Evolutionary conservation across 2,888 invertebrate genomes (phyloP), one percentile per base, ranked within the genome.

Genomic region (Nomada ruficornis): DNA sequence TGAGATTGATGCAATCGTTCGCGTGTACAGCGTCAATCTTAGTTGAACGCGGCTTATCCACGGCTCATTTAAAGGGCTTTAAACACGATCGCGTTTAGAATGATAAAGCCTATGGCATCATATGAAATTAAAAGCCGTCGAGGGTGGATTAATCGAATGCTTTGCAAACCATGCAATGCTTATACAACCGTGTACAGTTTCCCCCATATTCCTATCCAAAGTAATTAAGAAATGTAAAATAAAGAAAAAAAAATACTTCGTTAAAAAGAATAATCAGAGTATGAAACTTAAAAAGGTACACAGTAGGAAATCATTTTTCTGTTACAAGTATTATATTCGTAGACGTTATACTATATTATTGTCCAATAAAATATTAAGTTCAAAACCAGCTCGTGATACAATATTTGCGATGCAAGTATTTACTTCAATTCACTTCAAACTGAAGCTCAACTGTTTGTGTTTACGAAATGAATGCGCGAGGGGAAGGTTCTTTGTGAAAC

Each of bases 1-100:
- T 65, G 70, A 77, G 77, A 82, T 74, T 73, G 77, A 83, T 82
- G 77, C 67, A 69, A 68, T 71, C 72, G 63, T 67, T 71, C 26
- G 54, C n/a, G 15, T 42, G 47, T 64, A 63, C 44, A 44, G 47
- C 67, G 82, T 73, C 63, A 47, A 50, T 70, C 69, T 81, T 81
- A 82, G n/a, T 63, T 50, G 55, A 47, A 50, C 68, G 57, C 57
- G 20, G 72, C 44, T 64, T 60, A 64, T 47, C 15, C 52, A 52
- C 62, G 80, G 54, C 50, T 72, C 72, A 52, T 69, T 80, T 80
- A 52, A 23, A 13, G 26, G 26, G n/a, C n/a, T 50, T 68, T 64
- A 52, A 67, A 68, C 23, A n/a, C 54, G 36, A 69, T 80, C 52
- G 64, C 44, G 63, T 57, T 60, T 26, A n/a, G 36, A 26, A 29